A percentile compares a stretch with the other conserved stretches of the same genome.
Evolutionary conservation across 2,888 invertebrate species (phyloP).

Genomic region (Lordiphosa fenestrarum): DNA sequence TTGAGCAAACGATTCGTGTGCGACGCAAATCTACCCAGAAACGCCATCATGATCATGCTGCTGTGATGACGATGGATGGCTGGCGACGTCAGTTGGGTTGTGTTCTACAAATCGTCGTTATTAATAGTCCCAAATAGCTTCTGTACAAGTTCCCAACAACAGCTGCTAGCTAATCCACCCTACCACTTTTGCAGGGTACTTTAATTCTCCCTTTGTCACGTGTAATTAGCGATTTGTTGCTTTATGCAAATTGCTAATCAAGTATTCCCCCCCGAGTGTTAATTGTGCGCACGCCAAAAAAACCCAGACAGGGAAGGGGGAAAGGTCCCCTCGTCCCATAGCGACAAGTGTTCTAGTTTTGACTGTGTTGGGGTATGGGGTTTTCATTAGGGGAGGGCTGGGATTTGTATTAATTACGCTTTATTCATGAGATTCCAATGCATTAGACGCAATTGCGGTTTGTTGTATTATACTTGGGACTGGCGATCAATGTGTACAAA

Average conservation of each 20-base stretch:
- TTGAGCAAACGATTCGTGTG: conserved; percentile 51
- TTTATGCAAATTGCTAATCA: conserved; percentile 40
- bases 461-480: conserved; percentile 3
- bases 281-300: conserved; percentile 28
- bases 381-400: no score
- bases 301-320: conserved; percentile 4
- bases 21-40: conserved; percentile 65
- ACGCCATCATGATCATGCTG: conserved; percentile 24
- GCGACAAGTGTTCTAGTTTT: no score
- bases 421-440: conserved; percentile 12
- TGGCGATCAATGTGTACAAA: background rate
- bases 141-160: no score
- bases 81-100: conserved; percentile 26
- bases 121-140: no score
- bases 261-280: conserved; percentile 35
- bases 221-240: conserved; percentile 51
- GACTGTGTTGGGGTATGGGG: no score
- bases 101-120: background rate
- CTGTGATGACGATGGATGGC: conserved; percentile 23
- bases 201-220: conserved; percentile 37
- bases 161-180: background rate
- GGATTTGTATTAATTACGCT: background rate
- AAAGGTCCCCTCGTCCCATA: no score
- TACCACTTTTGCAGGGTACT: background rate
- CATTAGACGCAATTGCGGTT: conserved; percentile 11